These are phyloP conservation scores for Platysteira castanea DNA, from an alignment of 2,113 vertebrate species.

Conservation along the genomic window DNA sequence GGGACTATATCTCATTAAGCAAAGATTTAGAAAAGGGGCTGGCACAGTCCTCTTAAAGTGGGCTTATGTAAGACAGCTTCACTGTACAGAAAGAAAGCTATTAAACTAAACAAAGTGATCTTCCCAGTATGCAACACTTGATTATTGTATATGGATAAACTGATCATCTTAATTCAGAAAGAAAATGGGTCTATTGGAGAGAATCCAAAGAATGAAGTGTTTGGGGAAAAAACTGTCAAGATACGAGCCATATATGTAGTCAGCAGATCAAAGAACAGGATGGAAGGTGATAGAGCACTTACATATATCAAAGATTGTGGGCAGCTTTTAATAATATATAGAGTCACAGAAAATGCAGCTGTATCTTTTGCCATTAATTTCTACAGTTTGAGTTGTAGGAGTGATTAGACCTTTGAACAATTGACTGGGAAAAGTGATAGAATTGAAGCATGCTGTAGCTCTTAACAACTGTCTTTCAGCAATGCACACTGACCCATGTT, in stretches of 20 bases:
- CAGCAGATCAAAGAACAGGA: not conserved
- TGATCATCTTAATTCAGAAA: not conserved
- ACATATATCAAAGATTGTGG: not conserved
- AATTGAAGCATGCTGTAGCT: not conserved
- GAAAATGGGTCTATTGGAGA: not conserved
- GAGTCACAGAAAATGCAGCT: not conserved
- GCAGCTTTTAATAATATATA: not conserved
- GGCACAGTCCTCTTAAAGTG: not conserved
- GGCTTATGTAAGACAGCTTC: not conserved
- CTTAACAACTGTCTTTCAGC: not conserved
- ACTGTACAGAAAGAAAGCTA: not conserved
- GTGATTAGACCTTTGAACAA: not conserved
- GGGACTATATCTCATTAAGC: not conserved
- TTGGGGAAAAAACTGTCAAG: not conserved
- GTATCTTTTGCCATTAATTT: not conserved
- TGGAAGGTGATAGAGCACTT: not conserved
- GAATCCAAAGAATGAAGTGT: not conserved
- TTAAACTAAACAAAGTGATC: not conserved
- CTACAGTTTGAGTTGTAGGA: not conserved
- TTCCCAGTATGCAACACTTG: not conserved
- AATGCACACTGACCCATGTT: not conserved
- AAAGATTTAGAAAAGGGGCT: not conserved
- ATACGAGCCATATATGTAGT: accelerated
- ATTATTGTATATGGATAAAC: not conserved
- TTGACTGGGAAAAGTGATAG: not conserved